Evolutionary conservation across 2,797 vertebrate species (phyloP).

Genomic region (Loris lydekkerianus): DNA sequence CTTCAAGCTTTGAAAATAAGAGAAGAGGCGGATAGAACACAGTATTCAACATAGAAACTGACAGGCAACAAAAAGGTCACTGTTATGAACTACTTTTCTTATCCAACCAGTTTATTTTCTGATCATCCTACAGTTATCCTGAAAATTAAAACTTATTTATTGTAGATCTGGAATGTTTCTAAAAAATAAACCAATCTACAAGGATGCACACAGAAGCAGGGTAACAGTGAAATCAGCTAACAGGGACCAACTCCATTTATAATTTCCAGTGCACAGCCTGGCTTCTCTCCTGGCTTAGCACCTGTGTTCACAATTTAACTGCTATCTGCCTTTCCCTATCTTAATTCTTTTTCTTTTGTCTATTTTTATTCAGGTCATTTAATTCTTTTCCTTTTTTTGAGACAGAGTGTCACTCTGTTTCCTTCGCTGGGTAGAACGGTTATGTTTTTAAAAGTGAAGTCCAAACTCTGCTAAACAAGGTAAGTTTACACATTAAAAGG

Average conservation of each 20-base stretch:
- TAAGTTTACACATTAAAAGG: background rate
- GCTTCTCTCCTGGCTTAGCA: background rate
- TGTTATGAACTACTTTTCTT: slow-evolving; percentile 4
- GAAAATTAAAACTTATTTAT: slow-evolving; percentile 13
- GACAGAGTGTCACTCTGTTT: too few species aligned
- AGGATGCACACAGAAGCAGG: background rate
- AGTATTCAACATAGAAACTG: slow-evolving; percentile 8
- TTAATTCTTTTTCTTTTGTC: background rate
- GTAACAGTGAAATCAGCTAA: background rate
- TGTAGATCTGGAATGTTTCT: background rate
- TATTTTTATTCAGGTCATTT: background rate
- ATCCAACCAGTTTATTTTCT: slow-evolving; percentile 27
- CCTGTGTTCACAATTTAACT: background rate
- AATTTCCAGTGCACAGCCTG: background rate
- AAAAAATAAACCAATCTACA: background rate
- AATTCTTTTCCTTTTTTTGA: background rate
- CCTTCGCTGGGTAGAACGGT: background rate
- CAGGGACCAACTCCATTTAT: background rate
- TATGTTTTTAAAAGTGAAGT: background rate
- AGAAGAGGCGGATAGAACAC: background rate
- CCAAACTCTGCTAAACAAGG: background rate
- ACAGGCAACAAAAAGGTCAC: background rate
- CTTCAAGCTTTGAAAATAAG: slow-evolving; percentile 17
- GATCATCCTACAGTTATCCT: background rate
- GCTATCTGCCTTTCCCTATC: background rate